Percentiles rank a stretch among this genome's conserved stretches.
Evolutionary conservation across 2,888 invertebrate species (phyloP).

Genomic region (Hoplodrina blanda): DNA sequence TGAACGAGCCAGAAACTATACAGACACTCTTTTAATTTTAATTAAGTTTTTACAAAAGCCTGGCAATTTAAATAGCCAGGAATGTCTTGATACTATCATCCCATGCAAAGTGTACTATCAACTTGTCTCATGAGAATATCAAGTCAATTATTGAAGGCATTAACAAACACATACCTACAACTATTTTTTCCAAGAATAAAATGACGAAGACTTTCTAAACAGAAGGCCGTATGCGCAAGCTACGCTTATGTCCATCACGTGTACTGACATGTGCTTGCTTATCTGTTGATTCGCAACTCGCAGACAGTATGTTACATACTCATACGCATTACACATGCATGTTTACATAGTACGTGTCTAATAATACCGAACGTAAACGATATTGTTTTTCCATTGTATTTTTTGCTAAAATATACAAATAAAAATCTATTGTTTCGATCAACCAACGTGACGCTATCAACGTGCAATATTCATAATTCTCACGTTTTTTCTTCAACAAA

Average conservation of each 20-base stretch:
- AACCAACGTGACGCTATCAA: conserved; percentile 41
- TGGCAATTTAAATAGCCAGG: conserved; percentile 3
- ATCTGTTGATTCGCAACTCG: conserved; percentile 32
- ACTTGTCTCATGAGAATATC: background rate
- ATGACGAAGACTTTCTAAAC: conserved; percentile 36
- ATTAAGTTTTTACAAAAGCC: no score
- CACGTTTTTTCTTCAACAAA: conserved; percentile 31
- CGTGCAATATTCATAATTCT: conserved; percentile 35
- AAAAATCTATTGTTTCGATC: background rate
- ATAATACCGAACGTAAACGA: background rate
- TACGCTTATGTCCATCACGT: conserved; percentile 19
- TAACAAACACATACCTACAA: background rate
- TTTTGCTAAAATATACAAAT: conserved; percentile 16
- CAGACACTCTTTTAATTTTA: no score
- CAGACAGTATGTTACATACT: conserved; percentile 25
- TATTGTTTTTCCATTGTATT: background rate
- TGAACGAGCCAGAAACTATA: no score
- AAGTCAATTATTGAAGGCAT: background rate
- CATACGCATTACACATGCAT: conserved; percentile 10
- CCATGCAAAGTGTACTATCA: background rate
- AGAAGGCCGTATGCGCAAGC: conserved; percentile 27
- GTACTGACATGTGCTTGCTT: conserved; percentile 37
- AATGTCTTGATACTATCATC: conserved; percentile 3
- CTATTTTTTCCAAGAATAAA: conserved; percentile 25
- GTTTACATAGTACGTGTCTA: background rate